phyloP scores from a whole-genome alignment of 2,888 invertebrate species.

The Netelia melanura region DNA sequence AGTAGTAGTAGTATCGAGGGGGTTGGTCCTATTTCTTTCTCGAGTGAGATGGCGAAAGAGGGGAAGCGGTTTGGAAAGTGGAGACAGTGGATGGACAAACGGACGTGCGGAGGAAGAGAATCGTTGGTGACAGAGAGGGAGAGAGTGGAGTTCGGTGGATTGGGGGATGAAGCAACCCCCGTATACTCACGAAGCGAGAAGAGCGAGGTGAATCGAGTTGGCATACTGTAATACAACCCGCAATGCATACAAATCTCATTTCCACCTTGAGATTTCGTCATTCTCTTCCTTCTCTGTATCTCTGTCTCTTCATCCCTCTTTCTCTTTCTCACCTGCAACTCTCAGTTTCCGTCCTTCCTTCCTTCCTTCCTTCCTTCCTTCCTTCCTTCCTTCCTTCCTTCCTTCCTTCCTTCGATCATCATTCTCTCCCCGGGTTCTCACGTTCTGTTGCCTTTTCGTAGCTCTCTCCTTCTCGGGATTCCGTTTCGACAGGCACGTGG shows the following conservation, averaged over 20 bases:
- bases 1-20: no score
- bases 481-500: constrained; percentile 55
- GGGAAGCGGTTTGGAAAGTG: background rate
- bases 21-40: constrained; percentile 7
- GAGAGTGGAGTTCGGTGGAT: constrained; percentile 36
- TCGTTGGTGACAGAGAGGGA: constrained; percentile 13
- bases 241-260: constrained; percentile 70
- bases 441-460: constrained; percentile 10
- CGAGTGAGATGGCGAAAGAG: background rate
- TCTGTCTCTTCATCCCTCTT: constrained; percentile 3
- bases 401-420: constrained; percentile 67
- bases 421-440: constrained; percentile 22
- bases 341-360: constrained; percentile 23
- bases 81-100: constrained; percentile 46
- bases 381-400: constrained; percentile 82
- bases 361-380: background rate
- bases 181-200: constrained; percentile 14
- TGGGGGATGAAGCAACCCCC: background rate
- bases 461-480: constrained; percentile 30
- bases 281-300: background rate
- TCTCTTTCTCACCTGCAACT: background rate
- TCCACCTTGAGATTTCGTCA: constrained; percentile 57
- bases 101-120: constrained; percentile 22
- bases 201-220: constrained; percentile 65
- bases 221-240: constrained; percentile 79